Percentiles rank a stretch among this genome's conserved stretches.
phyloP scores from a whole-genome alignment of 2,888 invertebrate species.

The Dasypolia templi region DNA sequence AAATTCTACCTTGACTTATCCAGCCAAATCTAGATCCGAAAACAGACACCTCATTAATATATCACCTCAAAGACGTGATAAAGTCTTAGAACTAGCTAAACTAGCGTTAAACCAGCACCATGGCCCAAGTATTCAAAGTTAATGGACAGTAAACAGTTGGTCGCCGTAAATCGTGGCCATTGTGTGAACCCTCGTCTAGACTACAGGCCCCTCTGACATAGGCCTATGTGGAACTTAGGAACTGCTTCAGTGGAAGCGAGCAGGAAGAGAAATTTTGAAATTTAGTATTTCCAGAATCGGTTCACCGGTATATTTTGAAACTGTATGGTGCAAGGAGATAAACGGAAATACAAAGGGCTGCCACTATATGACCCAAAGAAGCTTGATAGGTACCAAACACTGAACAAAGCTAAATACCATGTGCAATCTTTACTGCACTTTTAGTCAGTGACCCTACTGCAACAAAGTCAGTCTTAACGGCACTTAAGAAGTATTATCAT shows the following conservation, averaged over 20 bases:
- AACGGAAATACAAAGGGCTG: no score
- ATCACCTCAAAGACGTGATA: conserved; percentile 23
- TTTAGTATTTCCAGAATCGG: no score
- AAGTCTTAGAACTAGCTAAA: not conserved
- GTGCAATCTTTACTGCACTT: no score
- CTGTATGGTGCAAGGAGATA: no score
- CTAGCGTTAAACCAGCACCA: conserved; percentile 3
- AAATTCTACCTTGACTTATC: not conserved
- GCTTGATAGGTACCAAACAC: no score
- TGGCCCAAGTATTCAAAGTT: conserved; percentile 41
- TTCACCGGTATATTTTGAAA: no score
- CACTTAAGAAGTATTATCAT: no score
- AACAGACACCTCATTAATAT: not conserved
- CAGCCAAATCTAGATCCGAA: not conserved
- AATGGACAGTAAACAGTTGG: conserved; percentile 63
- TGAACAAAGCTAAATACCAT: no score
- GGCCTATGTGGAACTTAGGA: conserved; percentile 31
- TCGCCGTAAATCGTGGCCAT: conserved; percentile 51
- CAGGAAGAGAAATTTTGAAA: not conserved
- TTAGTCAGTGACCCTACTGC: no score
- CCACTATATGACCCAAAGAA: no score
- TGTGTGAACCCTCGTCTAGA: conserved; percentile 66
- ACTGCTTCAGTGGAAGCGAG: conserved; percentile 34
- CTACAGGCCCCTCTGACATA: conserved; percentile 47
- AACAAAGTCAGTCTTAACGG: no score